Conservation (phyloP, 2,888 invertebrate species). For the Deilephila porcellus region DNA sequence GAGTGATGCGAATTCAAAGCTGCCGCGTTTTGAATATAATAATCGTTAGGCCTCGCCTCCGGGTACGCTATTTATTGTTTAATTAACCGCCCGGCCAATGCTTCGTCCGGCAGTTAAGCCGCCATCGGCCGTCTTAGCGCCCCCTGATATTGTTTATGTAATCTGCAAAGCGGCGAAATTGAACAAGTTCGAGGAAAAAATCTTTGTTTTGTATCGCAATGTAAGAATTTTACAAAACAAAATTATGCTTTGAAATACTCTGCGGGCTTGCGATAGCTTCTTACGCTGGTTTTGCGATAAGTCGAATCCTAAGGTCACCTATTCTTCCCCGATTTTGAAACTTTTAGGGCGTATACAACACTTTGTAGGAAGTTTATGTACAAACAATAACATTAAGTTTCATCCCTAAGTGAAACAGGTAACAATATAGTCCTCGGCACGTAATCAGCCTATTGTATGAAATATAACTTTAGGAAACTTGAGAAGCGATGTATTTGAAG, state of each 20-base stretch:
- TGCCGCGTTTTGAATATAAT: slow-evolving; percentile 78
- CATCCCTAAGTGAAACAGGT: slow-evolving; percentile 9
- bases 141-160: slow-evolving; percentile 72
- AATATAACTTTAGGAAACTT: slow-evolving; percentile 18
- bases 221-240: slow-evolving; percentile 12
- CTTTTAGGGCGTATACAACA: slow-evolving; percentile 1
- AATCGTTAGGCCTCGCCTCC: slow-evolving; percentile 63
- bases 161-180: slow-evolving; percentile 63
- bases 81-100: slow-evolving; percentile 68
- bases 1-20: slow-evolving; percentile 84
- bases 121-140: slow-evolving; percentile 53
- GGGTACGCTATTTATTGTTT: slow-evolving; percentile 80
- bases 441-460: slow-evolving; percentile 9
- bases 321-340: not conserved
- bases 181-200: slow-evolving; percentile 50
- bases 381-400: slow-evolving; percentile 23
- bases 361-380: slow-evolving; percentile 20
- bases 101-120: slow-evolving; percentile 62
- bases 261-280: not conserved
- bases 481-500: not conserved
- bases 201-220: slow-evolving; percentile 22
- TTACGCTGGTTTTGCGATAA: not conserved
- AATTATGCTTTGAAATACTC: slow-evolving; percentile 1
- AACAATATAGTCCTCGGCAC: not conserved
- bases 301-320: slow-evolving; percentile 20